These are phyloP conservation scores for Phycodurus eques DNA, from an alignment of 2,113 vertebrate genomes.

Conservation along the genomic window DNA sequence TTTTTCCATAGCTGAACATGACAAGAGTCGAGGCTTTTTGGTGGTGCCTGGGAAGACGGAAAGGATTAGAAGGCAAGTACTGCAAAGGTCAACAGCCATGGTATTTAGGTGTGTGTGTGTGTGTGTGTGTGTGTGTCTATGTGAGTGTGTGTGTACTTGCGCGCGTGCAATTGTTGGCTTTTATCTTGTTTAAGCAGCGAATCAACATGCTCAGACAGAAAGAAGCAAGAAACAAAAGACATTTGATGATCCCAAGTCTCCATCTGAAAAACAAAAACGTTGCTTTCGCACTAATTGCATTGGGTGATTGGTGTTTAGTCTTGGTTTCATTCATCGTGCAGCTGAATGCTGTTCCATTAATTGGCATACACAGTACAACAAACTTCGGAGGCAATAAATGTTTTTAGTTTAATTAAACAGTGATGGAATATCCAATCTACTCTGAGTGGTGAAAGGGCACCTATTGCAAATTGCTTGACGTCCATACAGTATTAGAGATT, in stretches of 20 bases:
- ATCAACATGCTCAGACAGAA: conserved; percentile 8
- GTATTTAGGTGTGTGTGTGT: background rate
- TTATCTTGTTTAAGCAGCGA: conserved; percentile 11
- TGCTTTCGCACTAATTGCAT: conserved; percentile 33
- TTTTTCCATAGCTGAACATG: conserved; percentile 21
- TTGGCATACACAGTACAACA: background rate
- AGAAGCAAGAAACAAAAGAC: background rate
- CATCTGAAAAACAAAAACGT: conserved; percentile 10
- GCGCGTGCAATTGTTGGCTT: background rate
- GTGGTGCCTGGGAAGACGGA: background rate
- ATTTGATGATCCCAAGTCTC: background rate
- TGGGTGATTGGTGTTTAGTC: conserved; percentile 36
- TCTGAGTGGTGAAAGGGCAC: background rate
- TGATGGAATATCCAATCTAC: conserved; percentile 42
- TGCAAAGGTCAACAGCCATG: background rate
- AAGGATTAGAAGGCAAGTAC: background rate
- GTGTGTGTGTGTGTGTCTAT: background rate
- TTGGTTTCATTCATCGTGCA: conserved; percentile 34
- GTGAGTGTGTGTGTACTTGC: background rate
- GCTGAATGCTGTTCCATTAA: conserved; percentile 31
- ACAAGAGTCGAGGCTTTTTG: background rate
- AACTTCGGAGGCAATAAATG: conserved; percentile 28
- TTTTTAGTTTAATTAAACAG: conserved; percentile 34
- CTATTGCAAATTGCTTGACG: background rate
- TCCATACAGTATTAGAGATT: background rate